Percentiles rank a stretch among this genome's conserved stretches.
phyloP scores from a whole-genome alignment of 2,113 vertebrate species.

The Poecilia latipinna region DNA sequence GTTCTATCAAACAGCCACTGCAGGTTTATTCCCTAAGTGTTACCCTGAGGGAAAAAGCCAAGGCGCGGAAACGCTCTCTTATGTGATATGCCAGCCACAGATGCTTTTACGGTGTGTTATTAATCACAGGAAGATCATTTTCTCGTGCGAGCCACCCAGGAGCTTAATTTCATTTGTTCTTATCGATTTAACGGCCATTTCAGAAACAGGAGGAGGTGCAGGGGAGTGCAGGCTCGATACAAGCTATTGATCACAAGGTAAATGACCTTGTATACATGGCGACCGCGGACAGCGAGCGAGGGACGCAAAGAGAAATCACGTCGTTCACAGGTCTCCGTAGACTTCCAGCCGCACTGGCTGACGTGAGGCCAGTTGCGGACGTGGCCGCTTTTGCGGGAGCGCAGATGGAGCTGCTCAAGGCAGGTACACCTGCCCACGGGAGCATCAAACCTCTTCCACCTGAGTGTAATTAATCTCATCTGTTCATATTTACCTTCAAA shows the following conservation, averaged over 20 bases:
- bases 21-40: constrained; percentile 54
- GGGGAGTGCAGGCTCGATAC: constrained; percentile 63
- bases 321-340: constrained; percentile 37
- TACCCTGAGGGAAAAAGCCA: constrained; percentile 51
- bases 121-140: constrained; percentile 77
- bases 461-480: constrained; percentile 47
- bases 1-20: constrained; percentile 51
- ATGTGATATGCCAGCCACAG: constrained; percentile 59
- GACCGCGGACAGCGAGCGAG: constrained; percentile 45
- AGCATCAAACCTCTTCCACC: constrained; percentile 24
- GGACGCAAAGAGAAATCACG: constrained; percentile 33
- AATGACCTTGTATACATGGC: constrained; percentile 77
- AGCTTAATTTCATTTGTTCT: constrained; percentile 81
- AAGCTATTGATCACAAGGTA: constrained; percentile 73
- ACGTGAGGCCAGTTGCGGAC: background rate
- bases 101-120: constrained; percentile 74
- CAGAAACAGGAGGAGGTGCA: constrained; percentile 60
- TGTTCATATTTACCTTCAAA: constrained; percentile 17
- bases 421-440: constrained; percentile 29
- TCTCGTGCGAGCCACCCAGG: constrained; percentile 65
- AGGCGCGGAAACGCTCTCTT: constrained; percentile 61
- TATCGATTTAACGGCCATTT: constrained; percentile 78
- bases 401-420: constrained; percentile 8
- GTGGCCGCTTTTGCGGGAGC: constrained; percentile 15
- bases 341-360: background rate